A percentile compares a stretch with the other conserved stretches of the same genome.
Conservation (phyloP, 1,140 invertebrate species). For the Scaptomyza pallida region DNA sequence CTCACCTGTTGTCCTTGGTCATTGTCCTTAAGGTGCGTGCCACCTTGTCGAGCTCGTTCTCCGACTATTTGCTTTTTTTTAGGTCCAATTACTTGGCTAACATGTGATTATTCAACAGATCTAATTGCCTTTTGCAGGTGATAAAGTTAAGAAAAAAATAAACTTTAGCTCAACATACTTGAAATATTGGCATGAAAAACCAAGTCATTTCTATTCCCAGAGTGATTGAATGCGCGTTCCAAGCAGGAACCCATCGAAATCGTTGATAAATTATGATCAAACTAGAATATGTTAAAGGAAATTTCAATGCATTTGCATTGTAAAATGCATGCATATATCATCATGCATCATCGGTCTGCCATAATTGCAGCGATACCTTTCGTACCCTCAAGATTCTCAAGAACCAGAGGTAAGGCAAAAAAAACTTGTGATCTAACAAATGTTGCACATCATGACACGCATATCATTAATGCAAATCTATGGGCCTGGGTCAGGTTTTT, state of each 20-base stretch:
- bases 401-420: background rate
- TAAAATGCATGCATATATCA: conserved; percentile 37
- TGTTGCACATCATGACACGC: conserved; percentile 67
- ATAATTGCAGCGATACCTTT: conserved; percentile 55
- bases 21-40: conserved; percentile 15
- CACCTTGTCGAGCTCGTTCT: conserved; percentile 27
- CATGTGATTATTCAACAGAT: too few species aligned
- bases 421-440: conserved; percentile 42
- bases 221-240: background rate
- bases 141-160: conserved; percentile 36
- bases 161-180: too few species aligned
- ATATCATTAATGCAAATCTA: conserved; percentile 81
- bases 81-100: background rate
- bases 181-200: too few species aligned
- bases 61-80: too few species aligned
- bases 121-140: conserved; percentile 48
- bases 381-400: background rate
- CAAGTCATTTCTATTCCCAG: too few species aligned
- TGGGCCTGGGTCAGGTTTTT: conserved; percentile 37
- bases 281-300: background rate
- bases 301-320: conserved; percentile 28
- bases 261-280: conserved; percentile 26
- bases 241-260: too few species aligned
- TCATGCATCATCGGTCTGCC: conserved; percentile 55
- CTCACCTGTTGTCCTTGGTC: conserved; percentile 67